Percentiles rank a stretch among this genome's conserved stretches.
phyloP scores from a whole-genome alignment of 2,888 invertebrate genomes.

The Drosophila falleni region DNA sequence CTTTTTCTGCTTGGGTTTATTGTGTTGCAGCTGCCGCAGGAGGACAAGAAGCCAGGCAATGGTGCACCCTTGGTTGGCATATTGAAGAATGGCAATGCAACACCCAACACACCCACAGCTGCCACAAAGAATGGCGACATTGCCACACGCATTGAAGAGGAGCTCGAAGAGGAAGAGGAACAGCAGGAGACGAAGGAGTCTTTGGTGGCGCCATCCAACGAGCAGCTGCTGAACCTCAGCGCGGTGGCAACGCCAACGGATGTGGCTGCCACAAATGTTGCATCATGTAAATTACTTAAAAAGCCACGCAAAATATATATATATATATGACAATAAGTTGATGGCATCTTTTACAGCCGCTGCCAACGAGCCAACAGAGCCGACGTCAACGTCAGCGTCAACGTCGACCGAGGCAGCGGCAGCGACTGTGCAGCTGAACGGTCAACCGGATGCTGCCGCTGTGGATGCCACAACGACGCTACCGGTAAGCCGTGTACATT shows the following conservation, averaged over 20 bases:
- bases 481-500: slow-evolving; percentile 85
- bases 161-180: slow-evolving; percentile 70
- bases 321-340: slow-evolving; percentile 34
- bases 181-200: not conserved
- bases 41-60: slow-evolving; percentile 82
- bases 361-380: slow-evolving; percentile 23
- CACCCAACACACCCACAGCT: slow-evolving; percentile 54
- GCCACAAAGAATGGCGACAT: slow-evolving; percentile 72
- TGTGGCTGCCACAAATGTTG: slow-evolving; percentile 58
- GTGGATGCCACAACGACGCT: slow-evolving; percentile 41
- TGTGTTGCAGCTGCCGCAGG: slow-evolving; percentile 81
- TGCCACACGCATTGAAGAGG: slow-evolving; percentile 64
- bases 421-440: slow-evolving; percentile 30
- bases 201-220: slow-evolving; percentile 9
- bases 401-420: slow-evolving; percentile 4
- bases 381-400: not conserved
- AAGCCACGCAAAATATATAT: slow-evolving; percentile 30
- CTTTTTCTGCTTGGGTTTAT: not conserved
- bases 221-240: slow-evolving; percentile 42
- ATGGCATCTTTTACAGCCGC: slow-evolving; percentile 30
- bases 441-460: slow-evolving; percentile 37
- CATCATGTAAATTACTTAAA: slow-evolving; percentile 58
- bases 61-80: slow-evolving; percentile 84
- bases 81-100: slow-evolving; percentile 84
- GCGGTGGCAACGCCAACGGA: slow-evolving; percentile 44